Conservation (phyloP, 2,113 vertebrate genomes). For the Megaptera novaeangliae region DNA sequence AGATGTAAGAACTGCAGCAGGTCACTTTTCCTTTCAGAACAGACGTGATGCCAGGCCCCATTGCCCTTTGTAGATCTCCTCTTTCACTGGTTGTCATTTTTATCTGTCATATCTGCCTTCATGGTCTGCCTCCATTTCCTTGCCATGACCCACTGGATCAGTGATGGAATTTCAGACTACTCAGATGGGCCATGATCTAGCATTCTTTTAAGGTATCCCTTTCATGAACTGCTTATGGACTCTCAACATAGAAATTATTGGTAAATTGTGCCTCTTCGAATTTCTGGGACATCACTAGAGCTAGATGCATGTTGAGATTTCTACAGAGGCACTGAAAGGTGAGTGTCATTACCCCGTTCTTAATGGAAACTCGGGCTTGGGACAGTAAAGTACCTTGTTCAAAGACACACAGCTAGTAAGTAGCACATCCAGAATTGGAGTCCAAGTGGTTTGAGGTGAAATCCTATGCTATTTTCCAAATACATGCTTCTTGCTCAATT, state of each 20-base stretch:
- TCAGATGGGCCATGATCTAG: not conserved
- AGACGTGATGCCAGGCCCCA: not conserved
- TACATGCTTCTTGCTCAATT: not conserved
- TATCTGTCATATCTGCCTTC: not conserved
- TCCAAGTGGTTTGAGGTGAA: not conserved
- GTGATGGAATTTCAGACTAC: not conserved
- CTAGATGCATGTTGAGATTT: not conserved
- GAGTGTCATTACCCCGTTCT: not conserved
- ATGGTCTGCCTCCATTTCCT: not conserved
- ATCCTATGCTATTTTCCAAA: not conserved
- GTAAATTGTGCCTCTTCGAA: not conserved
- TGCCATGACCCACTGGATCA: not conserved
- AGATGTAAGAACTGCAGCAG: not conserved
- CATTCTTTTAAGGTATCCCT: not conserved
- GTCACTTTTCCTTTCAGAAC: not conserved
- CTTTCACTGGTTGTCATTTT: not conserved
- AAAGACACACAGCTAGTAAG: not conserved
- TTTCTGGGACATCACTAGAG: not conserved
- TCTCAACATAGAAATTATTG: not conserved
- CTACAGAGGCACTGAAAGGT: not conserved
- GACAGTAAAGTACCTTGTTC: not conserved
- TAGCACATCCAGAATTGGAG: not conserved
- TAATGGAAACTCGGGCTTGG: not conserved
- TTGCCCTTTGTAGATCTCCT: not conserved
- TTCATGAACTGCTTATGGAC: not conserved